Evolutionary conservation across 2,113 vertebrate genomes (phyloP), one percentile per base, ranked within the genome.

Genomic region (Dicaeum eximium): DNA sequence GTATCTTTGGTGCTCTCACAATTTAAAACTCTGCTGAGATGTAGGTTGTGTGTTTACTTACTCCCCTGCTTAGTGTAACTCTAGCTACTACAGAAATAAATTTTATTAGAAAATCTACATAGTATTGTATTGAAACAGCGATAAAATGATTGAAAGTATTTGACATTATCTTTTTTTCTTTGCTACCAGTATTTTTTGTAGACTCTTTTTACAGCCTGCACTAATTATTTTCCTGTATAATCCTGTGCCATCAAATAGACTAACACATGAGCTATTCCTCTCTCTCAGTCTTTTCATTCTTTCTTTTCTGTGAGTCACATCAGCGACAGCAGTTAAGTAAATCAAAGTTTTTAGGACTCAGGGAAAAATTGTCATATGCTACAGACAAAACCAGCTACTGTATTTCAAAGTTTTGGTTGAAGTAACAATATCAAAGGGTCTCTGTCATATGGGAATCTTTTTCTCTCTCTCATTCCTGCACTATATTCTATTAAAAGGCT

Each of bases 331-430:
- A 91, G 92, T 95, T 96, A 91, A 95, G 90, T 75, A 94, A 96
- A 94, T 93, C 90, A 96, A 95, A 96, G 95, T 96, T 96, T 96
- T 21, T 80, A 75, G 88, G 80, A 94, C 67, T 91, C 2, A 48
- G 79, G 87, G 50, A 88, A 95, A 93, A 93, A 91, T 58, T 81
- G 91, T 93, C 74, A 66, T 90, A 88, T 24, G 37, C 38, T 73
- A 48, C 35, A 51, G 75, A 80, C 62, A 93, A 96, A 95, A 58
- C 51, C 67, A 95, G 87, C 86, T 88, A 90, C 85, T 88, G 91
- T 71, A 95, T 95, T 91, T 95, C 87, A 95, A 96, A 96, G 83
- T 94, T 96, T 84, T 93, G 61, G 89, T 95, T 95, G 90, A 95
- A 96, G 92, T 74, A 92, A 86, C 47, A 72, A 12, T 95, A 96